Base-by-base conservation (phyloP, 2,888 invertebrate species). In the Meandrusa payeni region DNA sequence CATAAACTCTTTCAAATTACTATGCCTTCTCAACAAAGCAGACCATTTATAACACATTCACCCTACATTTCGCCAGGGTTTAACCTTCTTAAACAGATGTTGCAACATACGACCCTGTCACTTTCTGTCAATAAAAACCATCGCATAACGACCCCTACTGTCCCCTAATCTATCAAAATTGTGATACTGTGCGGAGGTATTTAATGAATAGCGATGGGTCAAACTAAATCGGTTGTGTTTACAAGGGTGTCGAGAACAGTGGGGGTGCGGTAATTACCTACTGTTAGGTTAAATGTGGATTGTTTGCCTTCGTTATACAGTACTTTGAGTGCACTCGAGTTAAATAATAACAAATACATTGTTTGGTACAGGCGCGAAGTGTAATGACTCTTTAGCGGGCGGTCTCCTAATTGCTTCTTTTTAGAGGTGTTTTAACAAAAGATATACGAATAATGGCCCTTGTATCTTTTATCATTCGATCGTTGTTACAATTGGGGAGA, bases 321-420 rank as follows among this genome's bases (percentile, higher is more conserved):
- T 63, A 46, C 52, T 53, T 54, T 49, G 55, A 65, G 72, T 69
- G 65, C 59, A 57, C 48, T 52, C 59, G 64, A 59, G 54, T 72
- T 77, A 71, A 77, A 82, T 73, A 78, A 79, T 78, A 77, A 77
- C 77, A 75, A 78, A 80, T 77, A 57, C 52, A 76, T 77, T 71
- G 73, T 76, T 66, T 58, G 49, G 57, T 59, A 57, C 60, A 10
- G 61, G 67, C 67, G 62, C 64, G 57, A 62, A 62, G 59, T 53
- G 61, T 69, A 69, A 66, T 65, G 61, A 60, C 47, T 48, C 60
- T 61, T 27, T 65, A 66, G 66, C 67, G 65, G 67, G 62, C 53
- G 69, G 73, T 68, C 65, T 46, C 47, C 46, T 72, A 64, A 77
- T 77, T 69, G 68, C 55, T 59, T 61, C 62, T 60, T 68, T 76